Base-by-base conservation (phyloP, 2,888 invertebrate species). In the Holacanthella duospinosa region DNA sequence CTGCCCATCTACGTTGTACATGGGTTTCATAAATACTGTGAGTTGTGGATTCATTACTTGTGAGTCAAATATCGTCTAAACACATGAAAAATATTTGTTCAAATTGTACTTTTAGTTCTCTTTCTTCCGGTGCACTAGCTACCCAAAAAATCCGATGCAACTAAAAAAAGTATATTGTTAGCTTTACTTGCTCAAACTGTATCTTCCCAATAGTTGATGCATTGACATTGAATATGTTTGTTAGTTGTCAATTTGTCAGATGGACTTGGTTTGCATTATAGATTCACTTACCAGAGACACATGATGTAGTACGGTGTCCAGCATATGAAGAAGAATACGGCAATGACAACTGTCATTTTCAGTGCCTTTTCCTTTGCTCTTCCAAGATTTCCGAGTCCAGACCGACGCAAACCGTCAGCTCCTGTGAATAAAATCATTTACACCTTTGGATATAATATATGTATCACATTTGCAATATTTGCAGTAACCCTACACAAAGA, bases 231-330 rank as follows among this genome's bases (percentile, higher is more conserved):
- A n/a, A n/a, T n/a, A n/a, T n/a, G n/a, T n/a, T n/a, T n/a, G n/a
- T 16, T 36, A 36, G 36, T 36, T 36, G 36, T 36, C 36, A 36
- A 36, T 9, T n/a, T n/a, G n/a, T n/a, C n/a, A n/a, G n/a, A n/a
- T n/a, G n/a, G n/a, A n/a, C n/a, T 36, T 36, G 6, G 6, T 36
- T 16, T 36, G 9, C 16, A 16, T 36, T 6, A 16, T 36, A 21
- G 4, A n/a, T 48, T 21, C 3, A 29, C 53, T 72, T 68, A 88
- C 93, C 93, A 93, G 63, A 91, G 79, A 74, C 87, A 86, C 81
- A 94, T 93, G 67, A 89, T 86, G 78, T 93, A 90, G 78, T 94
- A 95, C 0, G 95, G 95, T 1, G 93, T 93, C 95, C 95, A 96
- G 78, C 94, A 95, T 16, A 93, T 82, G 75, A 95, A 86, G 78